Evolutionary conservation across 2,797 vertebrate genomes (phyloP).

Genomic region (Pyrrhura leucotis): DNA sequence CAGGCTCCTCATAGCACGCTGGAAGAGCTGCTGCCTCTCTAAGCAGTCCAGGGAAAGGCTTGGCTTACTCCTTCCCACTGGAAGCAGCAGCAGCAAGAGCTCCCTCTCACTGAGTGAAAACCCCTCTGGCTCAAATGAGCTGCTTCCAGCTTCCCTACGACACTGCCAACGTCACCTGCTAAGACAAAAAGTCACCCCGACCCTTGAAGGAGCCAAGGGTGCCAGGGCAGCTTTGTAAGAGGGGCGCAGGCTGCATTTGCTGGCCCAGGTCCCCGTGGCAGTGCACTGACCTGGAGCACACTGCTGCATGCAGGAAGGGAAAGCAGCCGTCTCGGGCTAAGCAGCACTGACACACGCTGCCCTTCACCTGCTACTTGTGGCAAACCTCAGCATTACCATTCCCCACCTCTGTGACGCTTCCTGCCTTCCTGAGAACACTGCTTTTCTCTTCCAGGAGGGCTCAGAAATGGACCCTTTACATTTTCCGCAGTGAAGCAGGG

Average conservation of each 20-base stretch:
- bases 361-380: not conserved
- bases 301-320: not conserved
- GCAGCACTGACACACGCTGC: not conserved
- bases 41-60: not conserved
- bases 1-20: not conserved
- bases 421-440: not conserved
- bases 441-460: not conserved
- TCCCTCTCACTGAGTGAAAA: not conserved
- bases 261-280: not conserved
- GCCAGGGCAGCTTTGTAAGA: not conserved
- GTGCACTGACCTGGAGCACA: not conserved
- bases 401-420: not conserved
- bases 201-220: not conserved
- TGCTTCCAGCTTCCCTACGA: not conserved
- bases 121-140: not conserved
- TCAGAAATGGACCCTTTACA: not conserved
- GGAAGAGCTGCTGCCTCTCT: not conserved
- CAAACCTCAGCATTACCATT: not conserved
- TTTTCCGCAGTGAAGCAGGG: accelerated
- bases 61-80: not conserved
- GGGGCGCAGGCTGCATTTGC: not conserved
- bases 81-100: not conserved
- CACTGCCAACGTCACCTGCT: not conserved
- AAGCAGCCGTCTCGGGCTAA: not conserved
- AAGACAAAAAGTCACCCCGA: not conserved